Evolutionary conservation across 2,113 vertebrate genomes (phyloP).

Genomic region (Cranoglanis bouderius): DNA sequence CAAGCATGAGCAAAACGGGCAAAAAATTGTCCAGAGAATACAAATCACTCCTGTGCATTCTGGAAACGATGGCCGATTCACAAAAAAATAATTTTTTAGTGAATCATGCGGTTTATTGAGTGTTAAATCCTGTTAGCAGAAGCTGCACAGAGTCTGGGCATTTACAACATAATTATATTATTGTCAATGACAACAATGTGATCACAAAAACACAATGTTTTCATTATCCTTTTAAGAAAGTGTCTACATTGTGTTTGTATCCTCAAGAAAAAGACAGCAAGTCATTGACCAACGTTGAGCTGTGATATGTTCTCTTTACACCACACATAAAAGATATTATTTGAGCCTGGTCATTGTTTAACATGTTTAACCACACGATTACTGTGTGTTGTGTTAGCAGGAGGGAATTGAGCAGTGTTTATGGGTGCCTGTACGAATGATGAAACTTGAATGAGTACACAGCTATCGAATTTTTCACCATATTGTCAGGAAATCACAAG

Average conservation of each 20-base stretch:
- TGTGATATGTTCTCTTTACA: neutral
- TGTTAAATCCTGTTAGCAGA: neutral
- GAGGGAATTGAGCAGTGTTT: too few relatives aligned
- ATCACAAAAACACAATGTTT: neutral
- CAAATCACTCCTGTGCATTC: neutral
- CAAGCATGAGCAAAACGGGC: neutral
- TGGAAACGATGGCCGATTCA: neutral
- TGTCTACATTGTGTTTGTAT: neutral
- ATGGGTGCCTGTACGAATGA: neutral
- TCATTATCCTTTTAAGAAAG: neutral
- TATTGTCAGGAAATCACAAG: neutral
- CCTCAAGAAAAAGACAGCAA: neutral
- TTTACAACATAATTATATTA: neutral
- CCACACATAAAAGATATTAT: neutral
- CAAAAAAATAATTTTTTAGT: neutral
- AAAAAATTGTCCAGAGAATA: constrained; percentile 6
- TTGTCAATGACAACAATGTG: neutral
- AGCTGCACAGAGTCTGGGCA: neutral
- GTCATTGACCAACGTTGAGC: neutral
- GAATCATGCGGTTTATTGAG: neutral
- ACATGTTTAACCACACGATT: neutral
- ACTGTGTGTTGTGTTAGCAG: neutral
- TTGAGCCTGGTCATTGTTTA: neutral
- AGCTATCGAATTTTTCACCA: neutral
- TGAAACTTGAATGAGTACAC: neutral